phyloP scores from a whole-genome alignment of 2,113 vertebrate species.

The Baryphthengus martii region DNA sequence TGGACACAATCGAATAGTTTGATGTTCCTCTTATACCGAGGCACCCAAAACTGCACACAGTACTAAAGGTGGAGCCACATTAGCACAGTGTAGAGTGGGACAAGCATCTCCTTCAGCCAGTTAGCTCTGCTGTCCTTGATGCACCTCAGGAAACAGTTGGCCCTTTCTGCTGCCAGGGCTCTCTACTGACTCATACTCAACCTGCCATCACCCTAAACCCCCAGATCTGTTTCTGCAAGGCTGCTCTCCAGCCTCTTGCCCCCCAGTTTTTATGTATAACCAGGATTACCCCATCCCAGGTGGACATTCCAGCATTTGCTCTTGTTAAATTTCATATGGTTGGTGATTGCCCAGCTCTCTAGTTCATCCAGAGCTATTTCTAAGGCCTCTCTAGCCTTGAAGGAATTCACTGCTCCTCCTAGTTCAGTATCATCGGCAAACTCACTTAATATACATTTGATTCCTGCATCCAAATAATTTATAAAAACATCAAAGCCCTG shows the following conservation, averaged over 20 bases:
- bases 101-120: accelerated
- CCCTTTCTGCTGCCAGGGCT: background rate
- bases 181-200: background rate
- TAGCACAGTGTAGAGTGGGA: background rate
- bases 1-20: background rate
- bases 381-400: background rate
- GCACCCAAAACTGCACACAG: background rate
- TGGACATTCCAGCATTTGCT: background rate
- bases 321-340: background rate
- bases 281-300: background rate
- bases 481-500: background rate
- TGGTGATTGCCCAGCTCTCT: background rate
- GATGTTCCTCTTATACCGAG: background rate
- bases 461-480: background rate
- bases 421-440: background rate
- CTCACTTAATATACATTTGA: background rate
- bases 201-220: background rate
- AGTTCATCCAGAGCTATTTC: background rate
- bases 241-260: background rate
- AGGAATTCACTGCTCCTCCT: background rate
- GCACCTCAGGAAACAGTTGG: background rate
- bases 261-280: background rate
- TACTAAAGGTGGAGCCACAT: background rate
- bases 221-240: background rate
- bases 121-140: background rate